Percentiles rank a stretch among this genome's conserved stretches.
Conservation (phyloP, 2,113 vertebrate species). For the Myrmophylax atrothorax region DNA sequence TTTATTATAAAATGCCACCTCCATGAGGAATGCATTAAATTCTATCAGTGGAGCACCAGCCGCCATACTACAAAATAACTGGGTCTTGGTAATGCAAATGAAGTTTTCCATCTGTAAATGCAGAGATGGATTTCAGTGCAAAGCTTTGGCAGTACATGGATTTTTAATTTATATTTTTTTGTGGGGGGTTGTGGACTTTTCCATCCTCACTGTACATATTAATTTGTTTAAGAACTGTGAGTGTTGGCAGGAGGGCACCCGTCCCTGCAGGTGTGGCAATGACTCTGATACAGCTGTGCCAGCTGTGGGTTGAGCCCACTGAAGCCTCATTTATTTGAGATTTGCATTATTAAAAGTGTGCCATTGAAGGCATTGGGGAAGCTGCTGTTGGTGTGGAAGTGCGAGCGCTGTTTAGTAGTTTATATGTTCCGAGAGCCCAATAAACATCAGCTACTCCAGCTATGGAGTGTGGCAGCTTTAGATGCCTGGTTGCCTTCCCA, state of each 20-base stretch:
- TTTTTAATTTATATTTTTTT: background rate
- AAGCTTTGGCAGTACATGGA: background rate
- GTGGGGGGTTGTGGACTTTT: background rate
- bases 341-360: background rate
- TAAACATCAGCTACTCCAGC: background rate
- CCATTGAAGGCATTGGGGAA: background rate
- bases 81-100: background rate
- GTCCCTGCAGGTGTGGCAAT: background rate
- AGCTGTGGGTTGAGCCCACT: background rate
- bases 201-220: accelerated
- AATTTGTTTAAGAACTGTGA: background rate
- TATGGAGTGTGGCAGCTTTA: background rate
- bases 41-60: background rate
- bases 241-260: accelerated
- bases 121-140: background rate
- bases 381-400: accelerated
- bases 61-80: background rate
- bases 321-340: background rate
- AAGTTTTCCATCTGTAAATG: background rate
- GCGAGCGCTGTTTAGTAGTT: background rate
- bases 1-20: background rate
- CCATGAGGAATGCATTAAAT: background rate
- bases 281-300: background rate
- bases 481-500: background rate
- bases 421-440: background rate